These are phyloP conservation scores for Pollenia amentaria DNA, from an alignment of 2,888 invertebrate species.

Conservation along the genomic window DNA sequence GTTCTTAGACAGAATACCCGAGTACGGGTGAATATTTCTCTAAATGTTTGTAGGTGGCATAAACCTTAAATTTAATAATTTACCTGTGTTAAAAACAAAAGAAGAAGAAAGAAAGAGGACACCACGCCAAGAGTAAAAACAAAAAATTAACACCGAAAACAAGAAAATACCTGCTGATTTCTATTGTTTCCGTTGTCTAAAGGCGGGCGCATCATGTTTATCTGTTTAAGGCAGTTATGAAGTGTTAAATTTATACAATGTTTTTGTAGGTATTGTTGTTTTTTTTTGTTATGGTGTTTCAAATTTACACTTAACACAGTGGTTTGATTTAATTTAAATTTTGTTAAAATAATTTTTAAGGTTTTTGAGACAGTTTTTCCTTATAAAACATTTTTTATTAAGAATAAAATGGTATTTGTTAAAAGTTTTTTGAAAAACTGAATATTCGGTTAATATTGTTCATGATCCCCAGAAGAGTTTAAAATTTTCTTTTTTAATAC, in stretches of 20 bases:
- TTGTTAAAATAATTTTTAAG: too few species aligned
- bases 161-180: slow-evolving; percentile 68
- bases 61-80: slow-evolving; percentile 64
- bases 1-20: slow-evolving; percentile 3
- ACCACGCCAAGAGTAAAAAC: background rate
- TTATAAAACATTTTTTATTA: background rate
- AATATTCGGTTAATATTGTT: too few species aligned
- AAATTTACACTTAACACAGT: slow-evolving; percentile 26
- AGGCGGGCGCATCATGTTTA: slow-evolving; percentile 61
- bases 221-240: slow-evolving; percentile 70
- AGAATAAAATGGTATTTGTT: too few species aligned
- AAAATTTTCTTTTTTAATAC: too few species aligned
- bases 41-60: slow-evolving; percentile 14
- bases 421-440: too few species aligned
- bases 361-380: background rate
- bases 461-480: too few species aligned
- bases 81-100: slow-evolving; percentile 40
- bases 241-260: slow-evolving; percentile 60
- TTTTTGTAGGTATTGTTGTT: background rate
- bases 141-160: slow-evolving; percentile 6
- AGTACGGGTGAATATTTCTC: background rate
- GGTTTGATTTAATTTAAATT: background rate
- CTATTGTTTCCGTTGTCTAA: slow-evolving; percentile 65
- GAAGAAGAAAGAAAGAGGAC: background rate
- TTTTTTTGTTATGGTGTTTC: background rate